These are phyloP conservation scores for Scomber scombrus DNA, from an alignment of 2,113 vertebrate genomes.

Conservation along the genomic window DNA sequence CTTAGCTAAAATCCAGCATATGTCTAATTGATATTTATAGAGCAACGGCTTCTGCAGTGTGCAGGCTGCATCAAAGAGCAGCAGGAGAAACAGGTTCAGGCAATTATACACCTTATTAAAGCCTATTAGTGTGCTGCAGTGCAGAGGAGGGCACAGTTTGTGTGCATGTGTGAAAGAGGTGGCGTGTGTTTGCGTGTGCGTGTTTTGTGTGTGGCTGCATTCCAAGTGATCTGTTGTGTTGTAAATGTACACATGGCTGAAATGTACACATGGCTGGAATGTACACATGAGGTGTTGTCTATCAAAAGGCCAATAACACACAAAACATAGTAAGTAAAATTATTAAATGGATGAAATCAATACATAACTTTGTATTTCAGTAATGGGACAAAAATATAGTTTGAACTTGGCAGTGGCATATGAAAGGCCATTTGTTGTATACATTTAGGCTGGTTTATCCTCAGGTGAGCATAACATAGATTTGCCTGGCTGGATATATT, in stretches of 20 bases:
- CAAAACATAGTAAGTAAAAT: too few species aligned
- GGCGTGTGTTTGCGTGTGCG: background rate
- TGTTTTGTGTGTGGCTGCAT: slow-evolving; percentile 14
- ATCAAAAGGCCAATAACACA: too few species aligned
- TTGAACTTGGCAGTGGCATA: background rate
- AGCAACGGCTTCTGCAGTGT: slow-evolving; percentile 31
- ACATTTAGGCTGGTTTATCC: background rate
- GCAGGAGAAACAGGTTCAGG: slow-evolving; percentile 36
- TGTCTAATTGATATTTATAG: slow-evolving; percentile 60
- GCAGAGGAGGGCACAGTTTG: slow-evolving; percentile 13
- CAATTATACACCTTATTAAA: slow-evolving; percentile 70
- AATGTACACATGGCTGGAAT: background rate
- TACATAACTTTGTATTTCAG: background rate
- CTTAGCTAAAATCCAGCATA: slow-evolving; percentile 34
- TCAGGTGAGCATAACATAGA: background rate
- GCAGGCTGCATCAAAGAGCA: slow-evolving; percentile 48
- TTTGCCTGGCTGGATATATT: too few species aligned
- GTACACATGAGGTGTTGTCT: background rate
- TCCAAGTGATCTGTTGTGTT: slow-evolving; percentile 38
- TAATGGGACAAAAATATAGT: background rate
- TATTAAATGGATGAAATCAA: background rate
- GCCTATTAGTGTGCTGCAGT: slow-evolving; percentile 38
- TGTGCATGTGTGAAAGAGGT: background rate
- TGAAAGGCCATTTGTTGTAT: background rate
- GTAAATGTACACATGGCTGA: background rate